Evolutionary conservation across 2,113 vertebrate genomes (phyloP), one percentile per base, ranked within the genome.

Genomic region (Amphiprion percula): DNA sequence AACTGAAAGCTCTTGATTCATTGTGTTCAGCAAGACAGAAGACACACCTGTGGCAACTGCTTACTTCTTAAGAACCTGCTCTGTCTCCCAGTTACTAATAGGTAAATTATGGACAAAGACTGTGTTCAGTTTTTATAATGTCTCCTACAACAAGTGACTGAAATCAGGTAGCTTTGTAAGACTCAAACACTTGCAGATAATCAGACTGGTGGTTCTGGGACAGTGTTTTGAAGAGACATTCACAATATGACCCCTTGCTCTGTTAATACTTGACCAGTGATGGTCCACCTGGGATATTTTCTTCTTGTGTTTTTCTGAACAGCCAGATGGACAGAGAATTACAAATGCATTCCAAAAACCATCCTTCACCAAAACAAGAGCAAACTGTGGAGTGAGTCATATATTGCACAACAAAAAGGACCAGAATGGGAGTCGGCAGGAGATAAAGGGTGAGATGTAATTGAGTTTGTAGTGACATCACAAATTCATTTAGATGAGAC

Each of bases 401-500:
- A 30, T 26, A 39, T 11, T 55, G 39, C 14, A 12, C n/a, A 60
- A 10, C 5, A 6, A 14, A 47, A 44, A 17, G 5, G 30, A 30
- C 30, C 4, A 30, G 6, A 30, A 30, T 30, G 30, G 30, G 2
- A 46, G 3, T 52, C 17, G 52, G 55, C 7, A 10, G 9, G 21
- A 62, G 50, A 53, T 58, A 66, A 26, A 59, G 11, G 8, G 47
- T 55, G 63, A 61, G 65, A 69, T 81, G 52, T 86, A 24, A 80
- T 79, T 17, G 49, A 28, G 46, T 76, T 79, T 67, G 69, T 44
- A 24, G 58, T 53, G 49, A 84, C 54, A 67, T 12, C 49, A 17
- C 28, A 60, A 55, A 80, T 72, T 76, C 7, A 82, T 85, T 80
- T 58, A 54, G 56, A 85, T 69, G 68, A 82, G 75, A 80, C 79